Evolutionary conservation across 2,113 vertebrate species (phyloP).

Genomic region (Penelope pileata): DNA sequence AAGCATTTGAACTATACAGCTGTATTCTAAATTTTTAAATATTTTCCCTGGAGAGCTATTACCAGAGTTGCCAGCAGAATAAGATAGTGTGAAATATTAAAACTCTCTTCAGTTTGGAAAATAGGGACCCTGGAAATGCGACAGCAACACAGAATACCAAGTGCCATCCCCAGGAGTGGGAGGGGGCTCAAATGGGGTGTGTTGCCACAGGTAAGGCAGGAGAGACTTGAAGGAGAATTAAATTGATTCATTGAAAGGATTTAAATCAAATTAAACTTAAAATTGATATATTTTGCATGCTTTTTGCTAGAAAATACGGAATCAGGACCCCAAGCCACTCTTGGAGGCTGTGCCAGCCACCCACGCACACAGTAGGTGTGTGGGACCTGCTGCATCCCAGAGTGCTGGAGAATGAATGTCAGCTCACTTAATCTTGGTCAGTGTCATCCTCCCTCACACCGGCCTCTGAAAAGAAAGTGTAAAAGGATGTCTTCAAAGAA

Average conservation of each 20-base stretch:
- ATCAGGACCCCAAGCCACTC: neutral
- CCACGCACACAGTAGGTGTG: neutral
- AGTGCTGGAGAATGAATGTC: neutral
- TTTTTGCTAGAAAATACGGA: neutral
- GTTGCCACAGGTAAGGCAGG: neutral
- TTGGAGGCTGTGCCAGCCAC: neutral
- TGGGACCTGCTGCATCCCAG: neutral
- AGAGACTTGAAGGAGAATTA: neutral
- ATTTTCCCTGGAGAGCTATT: neutral
- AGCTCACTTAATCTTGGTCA: constrained; percentile 34
- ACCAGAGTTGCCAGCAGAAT: neutral
- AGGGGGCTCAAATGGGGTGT: fast-evolving
- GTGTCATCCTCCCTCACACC: neutral
- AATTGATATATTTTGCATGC: neutral
- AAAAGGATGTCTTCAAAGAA: neutral
- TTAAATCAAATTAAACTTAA: neutral
- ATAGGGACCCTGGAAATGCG: fast-evolving
- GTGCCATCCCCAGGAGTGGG: fast-evolving
- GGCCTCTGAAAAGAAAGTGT: neutral
- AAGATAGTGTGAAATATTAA: neutral
- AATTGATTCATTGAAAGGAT: fast-evolving
- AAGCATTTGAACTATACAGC: neutral
- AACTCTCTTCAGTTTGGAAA: neutral
- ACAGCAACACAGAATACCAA: fast-evolving
- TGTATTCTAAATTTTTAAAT: neutral